Evolutionary conservation across 2,888 invertebrate genomes (phyloP).

Genomic region (Rotaria socialis): DNA sequence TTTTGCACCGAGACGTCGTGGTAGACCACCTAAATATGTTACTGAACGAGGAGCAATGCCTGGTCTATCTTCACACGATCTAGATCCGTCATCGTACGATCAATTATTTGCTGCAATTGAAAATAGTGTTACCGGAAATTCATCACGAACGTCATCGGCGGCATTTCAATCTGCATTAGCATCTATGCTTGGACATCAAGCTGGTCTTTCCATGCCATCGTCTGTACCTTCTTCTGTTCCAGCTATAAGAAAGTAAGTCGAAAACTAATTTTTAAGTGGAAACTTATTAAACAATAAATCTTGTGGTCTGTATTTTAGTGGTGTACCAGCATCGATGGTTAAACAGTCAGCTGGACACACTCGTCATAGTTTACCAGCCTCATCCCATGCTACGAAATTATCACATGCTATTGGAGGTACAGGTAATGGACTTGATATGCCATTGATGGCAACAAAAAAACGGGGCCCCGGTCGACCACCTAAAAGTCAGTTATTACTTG

Average conservation of each 20-base stretch:
- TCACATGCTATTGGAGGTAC: not conserved
- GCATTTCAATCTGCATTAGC: not conserved
- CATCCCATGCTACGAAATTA: not conserved
- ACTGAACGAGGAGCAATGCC: not conserved
- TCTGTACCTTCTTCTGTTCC: not conserved
- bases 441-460: not conserved
- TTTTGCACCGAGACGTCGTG: slow-evolving; percentile 4
- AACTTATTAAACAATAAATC: too few species aligned
- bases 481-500: not conserved
- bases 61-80: not conserved
- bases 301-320: not conserved
- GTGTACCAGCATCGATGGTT: not conserved
- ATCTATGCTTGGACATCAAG: not conserved
- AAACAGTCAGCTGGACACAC: slow-evolving; percentile 1
- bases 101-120: not conserved
- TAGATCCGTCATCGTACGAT: not conserved
- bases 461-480: slow-evolving; percentile 12
- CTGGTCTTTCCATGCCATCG: not conserved
- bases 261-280: not conserved
- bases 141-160: not conserved
- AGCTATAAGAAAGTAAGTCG: not conserved
- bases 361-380: not conserved
- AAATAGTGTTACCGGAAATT: slow-evolving; percentile 3
- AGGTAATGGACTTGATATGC: not conserved
- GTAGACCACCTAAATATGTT: slow-evolving; percentile 11